A percentile compares a stretch with the other conserved stretches of the same genome.
Conservation (phyloP, 2,888 invertebrate genomes). For the Anaspis maculata region DNA sequence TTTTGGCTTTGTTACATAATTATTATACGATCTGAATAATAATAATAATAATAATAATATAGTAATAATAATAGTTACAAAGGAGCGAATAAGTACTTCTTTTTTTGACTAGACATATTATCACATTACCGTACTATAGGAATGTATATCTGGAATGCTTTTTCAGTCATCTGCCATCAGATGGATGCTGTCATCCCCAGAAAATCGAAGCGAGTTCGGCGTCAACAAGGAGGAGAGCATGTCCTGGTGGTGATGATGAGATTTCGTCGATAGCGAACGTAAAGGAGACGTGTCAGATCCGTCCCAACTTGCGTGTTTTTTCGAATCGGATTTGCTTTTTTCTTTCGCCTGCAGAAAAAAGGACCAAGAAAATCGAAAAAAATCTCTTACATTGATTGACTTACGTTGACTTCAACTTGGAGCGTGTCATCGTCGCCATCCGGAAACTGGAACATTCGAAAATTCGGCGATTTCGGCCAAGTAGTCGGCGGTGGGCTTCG, state of each 20-base stretch:
- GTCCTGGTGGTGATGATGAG: slow-evolving; percentile 39
- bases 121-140: slow-evolving; percentile 14
- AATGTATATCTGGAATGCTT: slow-evolving; percentile 17
- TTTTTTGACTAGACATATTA: slow-evolving; percentile 13
- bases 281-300: slow-evolving; percentile 32
- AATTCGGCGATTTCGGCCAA: slow-evolving; percentile 59
- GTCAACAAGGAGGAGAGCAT: slow-evolving; percentile 48
- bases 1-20: too few species aligned
- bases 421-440: slow-evolving; percentile 41
- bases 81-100: neutral
- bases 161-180: slow-evolving; percentile 42
- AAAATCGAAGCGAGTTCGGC: slow-evolving; percentile 45
- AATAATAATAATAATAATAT: too few species aligned
- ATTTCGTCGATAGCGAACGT: slow-evolving; percentile 27
- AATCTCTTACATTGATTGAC: too few species aligned
- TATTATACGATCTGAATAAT: too few species aligned
- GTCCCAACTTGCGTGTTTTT: slow-evolving; percentile 37
- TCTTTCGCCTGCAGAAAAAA: slow-evolving; percentile 31
- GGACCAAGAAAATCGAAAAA: too few species aligned
- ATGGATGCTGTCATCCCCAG: slow-evolving; percentile 49
- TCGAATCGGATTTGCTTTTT: slow-evolving; percentile 26
- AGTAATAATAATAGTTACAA: too few species aligned
- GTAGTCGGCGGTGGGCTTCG: slow-evolving; percentile 72
- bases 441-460: slow-evolving; percentile 49
- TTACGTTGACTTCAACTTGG: slow-evolving; percentile 38